Evolutionary conservation across 2,888 invertebrate genomes (phyloP), one percentile per base, ranked within the genome.

Genomic region (Smittia sp.): DNA sequence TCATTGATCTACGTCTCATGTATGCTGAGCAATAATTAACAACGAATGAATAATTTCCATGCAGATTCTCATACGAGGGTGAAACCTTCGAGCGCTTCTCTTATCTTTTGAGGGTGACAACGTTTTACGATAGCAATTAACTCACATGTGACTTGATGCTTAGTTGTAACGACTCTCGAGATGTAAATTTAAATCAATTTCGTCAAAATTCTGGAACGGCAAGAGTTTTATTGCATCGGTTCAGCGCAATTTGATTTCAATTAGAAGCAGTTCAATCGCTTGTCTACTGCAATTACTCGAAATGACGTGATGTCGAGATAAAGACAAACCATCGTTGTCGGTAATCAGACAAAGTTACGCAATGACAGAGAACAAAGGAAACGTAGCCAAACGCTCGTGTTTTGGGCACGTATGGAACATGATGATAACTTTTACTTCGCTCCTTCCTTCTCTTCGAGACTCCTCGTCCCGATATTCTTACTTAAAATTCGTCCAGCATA

Each of bases 401-500:
- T 46, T 68, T 70, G 72, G 58, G 58, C 72, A 72, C 62, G 58
- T 72, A 62, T 25, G 52, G 20, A 38, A 39, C 32, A 72, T 72
- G 62, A 70, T 70, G 54, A 52, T 70, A 70, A 70, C 70, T 54
- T 52, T 67, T 67, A 32, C 32, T 32, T 46, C 46, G 46, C 22
- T 69, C 52, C 27, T n/a, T 27, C 32, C 58, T 38, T 20, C 25
- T 52, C 54, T 54, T 62, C 32, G 62, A 15, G 22, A 70, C 69
- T 38, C 2, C 13, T 38, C 13, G 15, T 24, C 11, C 24, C 18
- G 38, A 46, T 27, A 72, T 69, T 52, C 27, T 63, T 63, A 75
- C 68, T 75, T 75, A 72, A 73, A 75, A 75, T 75, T 75, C 75
- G 75, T 75, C 75, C 74, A 75, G 75, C 75, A 75, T 75, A 70